Evolutionary conservation across 2,113 vertebrate genomes (phyloP).

Genomic region (Semnopithecus entellus): DNA sequence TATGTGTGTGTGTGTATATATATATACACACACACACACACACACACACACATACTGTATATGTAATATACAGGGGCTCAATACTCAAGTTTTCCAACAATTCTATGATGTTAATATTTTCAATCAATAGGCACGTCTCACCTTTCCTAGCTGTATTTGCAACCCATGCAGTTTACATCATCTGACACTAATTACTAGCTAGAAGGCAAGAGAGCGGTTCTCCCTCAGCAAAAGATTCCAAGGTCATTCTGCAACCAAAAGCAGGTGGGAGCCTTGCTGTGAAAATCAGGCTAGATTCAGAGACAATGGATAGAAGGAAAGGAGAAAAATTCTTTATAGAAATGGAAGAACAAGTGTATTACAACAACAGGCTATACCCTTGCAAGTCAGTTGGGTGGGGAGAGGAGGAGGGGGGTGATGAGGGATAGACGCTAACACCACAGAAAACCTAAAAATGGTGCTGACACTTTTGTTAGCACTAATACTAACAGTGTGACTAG

Average conservation of each 20-base stretch:
- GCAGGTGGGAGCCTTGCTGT: slow-evolving; percentile 61
- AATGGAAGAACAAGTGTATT: slow-evolving; percentile 57
- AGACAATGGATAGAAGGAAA: slow-evolving; percentile 55
- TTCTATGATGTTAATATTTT: slow-evolving; percentile 4
- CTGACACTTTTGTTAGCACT: not conserved
- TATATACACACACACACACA: no score
- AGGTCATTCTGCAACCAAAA: slow-evolving; percentile 75
- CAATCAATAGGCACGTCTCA: slow-evolving; percentile 59
- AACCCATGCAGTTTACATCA: slow-evolving; percentile 71
- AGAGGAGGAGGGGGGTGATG: not conserved
- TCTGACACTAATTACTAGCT: slow-evolving; percentile 81
- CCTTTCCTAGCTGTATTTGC: slow-evolving; percentile 58
- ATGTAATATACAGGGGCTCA: not conserved
- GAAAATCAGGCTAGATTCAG: slow-evolving; percentile 50
- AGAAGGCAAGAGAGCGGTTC: slow-evolving; percentile 76
- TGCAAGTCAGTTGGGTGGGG: not conserved
- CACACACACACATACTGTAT: no score
- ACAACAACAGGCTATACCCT: not conserved
- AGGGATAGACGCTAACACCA: not conserved
- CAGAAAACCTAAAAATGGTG: not conserved
- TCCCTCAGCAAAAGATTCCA: slow-evolving; percentile 76
- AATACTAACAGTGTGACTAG: not conserved
- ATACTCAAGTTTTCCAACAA: slow-evolving; percentile 42
- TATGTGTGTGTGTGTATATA: no score
- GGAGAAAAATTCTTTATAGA: slow-evolving; percentile 39